phyloP scores from a whole-genome alignment of 2,113 vertebrate species.

The Vanacampus margaritifer region DNA sequence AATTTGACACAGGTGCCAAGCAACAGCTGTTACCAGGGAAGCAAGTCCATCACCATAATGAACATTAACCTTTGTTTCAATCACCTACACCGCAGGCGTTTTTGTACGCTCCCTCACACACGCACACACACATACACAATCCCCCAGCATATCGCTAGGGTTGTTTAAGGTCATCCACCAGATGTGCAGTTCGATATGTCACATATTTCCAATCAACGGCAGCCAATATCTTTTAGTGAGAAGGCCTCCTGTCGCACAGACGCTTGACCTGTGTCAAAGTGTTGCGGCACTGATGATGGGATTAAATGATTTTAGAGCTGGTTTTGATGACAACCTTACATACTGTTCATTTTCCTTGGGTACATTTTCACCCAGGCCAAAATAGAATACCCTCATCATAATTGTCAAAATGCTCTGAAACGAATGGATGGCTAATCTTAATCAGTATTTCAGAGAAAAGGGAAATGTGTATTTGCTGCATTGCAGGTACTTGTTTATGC shows the following conservation, averaged over 20 bases:
- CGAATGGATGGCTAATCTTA: too few relatives aligned
- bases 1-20: constrained; percentile 53
- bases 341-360: too few relatives aligned
- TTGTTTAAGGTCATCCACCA: constrained; percentile 41
- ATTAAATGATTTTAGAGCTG: too few relatives aligned
- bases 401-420: too few relatives aligned
- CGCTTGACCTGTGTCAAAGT: constrained; percentile 9
- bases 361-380: too few relatives aligned
- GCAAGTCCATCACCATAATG: constrained; percentile 70
- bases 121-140: constrained; percentile 5
- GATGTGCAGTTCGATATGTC: constrained; percentile 48
- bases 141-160: constrained; percentile 10
- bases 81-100: constrained; percentile 47
- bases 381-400: too few relatives aligned
- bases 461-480: too few relatives aligned
- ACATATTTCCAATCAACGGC: constrained; percentile 34
- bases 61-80: constrained; percentile 64
- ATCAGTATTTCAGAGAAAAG: too few relatives aligned
- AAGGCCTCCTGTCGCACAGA: constrained; percentile 26
- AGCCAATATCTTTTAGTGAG: constrained; percentile 16
- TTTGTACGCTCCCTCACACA: constrained; percentile 11
- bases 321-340: too few relatives aligned
- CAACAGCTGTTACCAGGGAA: constrained; percentile 68
- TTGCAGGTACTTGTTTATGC: too few relatives aligned
- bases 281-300: too few relatives aligned